Evolutionary conservation across 2,888 invertebrate genomes (phyloP), one percentile per base, ranked within the genome.

Genomic region (Lasioglossum oenotherae): DNA sequence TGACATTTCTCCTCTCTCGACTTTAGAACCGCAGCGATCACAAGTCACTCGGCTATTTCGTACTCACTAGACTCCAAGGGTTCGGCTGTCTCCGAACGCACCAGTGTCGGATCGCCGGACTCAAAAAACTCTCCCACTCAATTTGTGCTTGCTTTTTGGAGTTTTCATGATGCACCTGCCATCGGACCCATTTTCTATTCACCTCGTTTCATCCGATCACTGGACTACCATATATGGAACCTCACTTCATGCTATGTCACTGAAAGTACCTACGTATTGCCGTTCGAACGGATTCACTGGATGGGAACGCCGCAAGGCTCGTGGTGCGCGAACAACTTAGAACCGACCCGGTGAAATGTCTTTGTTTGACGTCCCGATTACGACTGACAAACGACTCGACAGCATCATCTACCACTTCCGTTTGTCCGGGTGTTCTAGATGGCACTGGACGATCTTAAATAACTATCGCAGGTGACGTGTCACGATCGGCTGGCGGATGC

Each of bases 1-100:
- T 82, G 95, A 95, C 95, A 95, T 95, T 74, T 88, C 78, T 78
- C 38, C 27, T 67, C n/a, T 4, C 57, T 60, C 74, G 23, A 69
- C 23, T 38, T 69, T 69, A 38, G 38, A 82, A 81, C 77, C 80
- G 80, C 74, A 73, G 57, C 69, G 41, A 60, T 73, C 80, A 5
- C 49, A 8, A 64, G 74, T n/a, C 60, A 19, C 16, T 41, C 27
- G 46, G 35, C 78, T 64, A n/a, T 31, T 69, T 67, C 44, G 27
- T 38, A 1, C 57, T 16, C n/a, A 2, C 57, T 64, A 6, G 44
- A 31, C 44, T 44, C 80, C 35, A 69, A 60, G 60, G 27, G n/a
- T 16, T 12, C 14, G 16, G 10, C 6, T 46, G 31, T 16, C 4
- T n/a, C 35, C 82, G 69, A 87, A 81, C 87, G 87, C 90, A 89